These are phyloP conservation scores for Dasysyrphus tricinctus DNA, from an alignment of 2,888 invertebrate genomes.

Conservation along the genomic window DNA sequence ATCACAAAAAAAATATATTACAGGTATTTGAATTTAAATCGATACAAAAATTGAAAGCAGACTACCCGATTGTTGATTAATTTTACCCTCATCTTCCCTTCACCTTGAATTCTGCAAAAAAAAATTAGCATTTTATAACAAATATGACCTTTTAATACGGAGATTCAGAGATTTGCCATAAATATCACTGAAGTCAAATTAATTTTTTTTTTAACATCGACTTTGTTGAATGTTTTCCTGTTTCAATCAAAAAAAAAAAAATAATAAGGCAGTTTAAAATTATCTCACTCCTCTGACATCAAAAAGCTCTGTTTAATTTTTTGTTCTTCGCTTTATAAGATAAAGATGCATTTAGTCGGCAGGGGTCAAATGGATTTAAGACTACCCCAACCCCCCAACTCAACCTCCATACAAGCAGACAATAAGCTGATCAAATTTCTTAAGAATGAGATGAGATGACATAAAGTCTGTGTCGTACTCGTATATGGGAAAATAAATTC, in stretches of 20 bases:
- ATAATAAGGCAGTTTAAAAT: neutral
- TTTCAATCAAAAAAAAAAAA: no score
- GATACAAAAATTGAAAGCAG: neutral
- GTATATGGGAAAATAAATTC: slow-evolving; percentile 53
- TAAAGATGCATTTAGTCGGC: slow-evolving; percentile 31
- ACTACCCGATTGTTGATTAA: neutral
- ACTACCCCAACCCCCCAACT: neutral
- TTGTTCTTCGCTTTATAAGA: slow-evolving; percentile 26
- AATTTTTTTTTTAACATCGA: neutral
- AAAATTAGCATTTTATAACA: neutral
- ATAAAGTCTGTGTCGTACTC: slow-evolving; percentile 41
- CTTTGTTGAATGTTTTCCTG: slow-evolving; percentile 2
- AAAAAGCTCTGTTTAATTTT: neutral
- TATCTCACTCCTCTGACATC: slow-evolving; percentile 19
- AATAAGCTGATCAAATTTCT: slow-evolving; percentile 51
- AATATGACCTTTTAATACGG: neutral
- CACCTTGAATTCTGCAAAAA: neutral
- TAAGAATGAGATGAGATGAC: slow-evolving; percentile 59
- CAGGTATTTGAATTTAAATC: no score
- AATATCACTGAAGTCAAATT: slow-evolving; percentile 4
- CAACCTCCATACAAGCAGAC: slow-evolving; percentile 24
- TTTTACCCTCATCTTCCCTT: neutral
- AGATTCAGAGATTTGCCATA: neutral
- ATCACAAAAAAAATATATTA: no score
- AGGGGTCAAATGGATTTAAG: slow-evolving; percentile 69